Percentiles rank a stretch among this genome's conserved stretches.
Conservation (phyloP, 2,888 invertebrate genomes). For the Tinea semifulvella region DNA sequence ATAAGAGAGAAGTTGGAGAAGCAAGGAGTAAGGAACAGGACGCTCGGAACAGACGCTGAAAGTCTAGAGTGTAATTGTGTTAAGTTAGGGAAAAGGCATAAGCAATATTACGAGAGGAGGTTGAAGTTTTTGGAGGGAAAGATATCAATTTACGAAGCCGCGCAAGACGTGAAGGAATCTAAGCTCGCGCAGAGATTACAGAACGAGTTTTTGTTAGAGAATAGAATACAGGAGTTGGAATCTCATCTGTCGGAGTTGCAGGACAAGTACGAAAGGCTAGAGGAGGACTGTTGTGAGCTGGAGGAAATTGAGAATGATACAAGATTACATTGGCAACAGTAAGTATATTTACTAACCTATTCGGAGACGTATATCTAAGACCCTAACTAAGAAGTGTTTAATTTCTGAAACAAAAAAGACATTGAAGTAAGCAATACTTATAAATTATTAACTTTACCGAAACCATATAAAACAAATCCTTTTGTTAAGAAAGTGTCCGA, state of each 20-base stretch:
- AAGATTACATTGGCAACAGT: slow-evolving; percentile 69
- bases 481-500: too few species aligned
- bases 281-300: slow-evolving; percentile 77
- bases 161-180: slow-evolving; percentile 69
- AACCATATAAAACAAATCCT: too few species aligned
- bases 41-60: slow-evolving; percentile 38
- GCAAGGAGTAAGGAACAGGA: slow-evolving; percentile 61
- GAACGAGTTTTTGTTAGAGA: slow-evolving; percentile 65
- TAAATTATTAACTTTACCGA: too few species aligned
- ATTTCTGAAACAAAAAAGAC: too few species aligned
- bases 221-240: slow-evolving; percentile 63
- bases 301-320: slow-evolving; percentile 82
- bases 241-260: slow-evolving; percentile 65
- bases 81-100: slow-evolving; percentile 64
- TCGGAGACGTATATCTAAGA: too few species aligned
- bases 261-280: slow-evolving; percentile 70
- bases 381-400: too few species aligned
- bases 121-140: slow-evolving; percentile 71
- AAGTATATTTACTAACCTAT: too few species aligned
- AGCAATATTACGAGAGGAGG: slow-evolving; percentile 73
- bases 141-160: slow-evolving; percentile 72
- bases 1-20: slow-evolving; percentile 70
- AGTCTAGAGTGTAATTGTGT: slow-evolving; percentile 59
- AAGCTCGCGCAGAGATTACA: slow-evolving; percentile 70
- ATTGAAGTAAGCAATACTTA: too few species aligned